Base-by-base conservation (phyloP, 1,140 invertebrate genomes). In the Ephestia elutella region DNA sequence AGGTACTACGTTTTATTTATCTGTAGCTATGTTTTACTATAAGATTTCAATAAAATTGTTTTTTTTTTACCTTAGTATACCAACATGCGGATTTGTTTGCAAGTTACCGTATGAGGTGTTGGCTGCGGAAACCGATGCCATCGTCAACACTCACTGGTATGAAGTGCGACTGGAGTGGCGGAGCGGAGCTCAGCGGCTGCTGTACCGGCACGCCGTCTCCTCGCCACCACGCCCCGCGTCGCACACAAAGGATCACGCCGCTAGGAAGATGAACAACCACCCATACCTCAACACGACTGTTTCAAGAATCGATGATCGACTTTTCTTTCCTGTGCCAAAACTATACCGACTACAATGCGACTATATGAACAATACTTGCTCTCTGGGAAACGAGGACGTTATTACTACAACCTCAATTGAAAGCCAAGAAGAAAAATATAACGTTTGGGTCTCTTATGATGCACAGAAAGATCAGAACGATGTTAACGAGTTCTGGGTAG, bases 251-350 rank as follows among this genome's bases (percentile, higher is more conserved):
- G 90, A 92, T 50, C 80, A 90, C n/a, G 89, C 84, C 55, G 91
- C 90, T 50, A 80, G 91, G 60, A 87, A 89, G 25, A 71, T 93
- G 58, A 89, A 75, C 17, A 92, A 92, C 64, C 90, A 92, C 63
- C 90, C 89, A 5, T 83, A 89, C 57, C 93, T 91, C 60, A 89
- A 89, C 50, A 91, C 90, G 0, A 89, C 91, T 0, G 82, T 93
- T 9, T 86, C 91, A 3, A 90, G 87, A 68, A 63, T 93, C 0
- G 86, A 88, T 38, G 86, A 80, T 44, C 68, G 76, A 48, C 86
- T 92, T 53, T 94, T 91, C 72, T 94, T 94, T 71, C 93, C 93
- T 5, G 86, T 91, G 1, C 76, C 84, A 3, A 80, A 78, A 53
- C 69, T 90, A 30, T 90, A 82, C 57, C 62, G 75, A 60, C 67